Conservation (phyloP, 2,113 vertebrate species). For the Tetrax tetrax region DNA sequence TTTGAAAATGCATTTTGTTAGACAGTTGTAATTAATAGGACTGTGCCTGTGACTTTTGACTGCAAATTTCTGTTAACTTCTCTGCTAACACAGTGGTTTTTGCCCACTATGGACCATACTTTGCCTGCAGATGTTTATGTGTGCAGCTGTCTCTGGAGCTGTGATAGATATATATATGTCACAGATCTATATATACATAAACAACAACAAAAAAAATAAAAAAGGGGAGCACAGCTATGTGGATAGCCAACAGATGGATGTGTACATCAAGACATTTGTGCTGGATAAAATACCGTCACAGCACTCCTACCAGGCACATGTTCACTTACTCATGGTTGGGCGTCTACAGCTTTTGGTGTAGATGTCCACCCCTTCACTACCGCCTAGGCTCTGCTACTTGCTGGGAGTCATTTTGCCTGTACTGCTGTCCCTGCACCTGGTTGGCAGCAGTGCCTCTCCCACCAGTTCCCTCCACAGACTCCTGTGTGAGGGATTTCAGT, state of each 20-base stretch:
- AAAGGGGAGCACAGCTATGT: background rate
- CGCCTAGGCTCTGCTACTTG: background rate
- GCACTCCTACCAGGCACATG: constrained; percentile 42
- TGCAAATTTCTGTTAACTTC: background rate
- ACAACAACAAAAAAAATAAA: background rate
- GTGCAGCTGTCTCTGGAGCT: background rate
- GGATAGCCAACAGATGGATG: constrained; percentile 45
- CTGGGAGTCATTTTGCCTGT: background rate
- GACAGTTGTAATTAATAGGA: background rate
- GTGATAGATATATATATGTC: background rate
- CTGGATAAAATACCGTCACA: background rate
- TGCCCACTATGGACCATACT: background rate
- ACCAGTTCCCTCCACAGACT: background rate
- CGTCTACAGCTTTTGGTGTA: background rate
- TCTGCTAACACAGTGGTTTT: background rate
- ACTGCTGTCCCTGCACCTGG: background rate
- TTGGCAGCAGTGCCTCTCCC: background rate
- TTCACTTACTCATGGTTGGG: constrained; percentile 25
- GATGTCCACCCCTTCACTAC: background rate
- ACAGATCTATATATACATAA: background rate
- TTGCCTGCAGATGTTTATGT: background rate
- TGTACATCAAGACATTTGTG: constrained; percentile 11
- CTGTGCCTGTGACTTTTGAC: background rate
- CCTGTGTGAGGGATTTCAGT: too few species aligned
- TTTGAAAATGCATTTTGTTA: background rate